Base-by-base conservation (phyloP, 2,888 invertebrate species). In the Hirtodrosophila histrioides region DNA sequence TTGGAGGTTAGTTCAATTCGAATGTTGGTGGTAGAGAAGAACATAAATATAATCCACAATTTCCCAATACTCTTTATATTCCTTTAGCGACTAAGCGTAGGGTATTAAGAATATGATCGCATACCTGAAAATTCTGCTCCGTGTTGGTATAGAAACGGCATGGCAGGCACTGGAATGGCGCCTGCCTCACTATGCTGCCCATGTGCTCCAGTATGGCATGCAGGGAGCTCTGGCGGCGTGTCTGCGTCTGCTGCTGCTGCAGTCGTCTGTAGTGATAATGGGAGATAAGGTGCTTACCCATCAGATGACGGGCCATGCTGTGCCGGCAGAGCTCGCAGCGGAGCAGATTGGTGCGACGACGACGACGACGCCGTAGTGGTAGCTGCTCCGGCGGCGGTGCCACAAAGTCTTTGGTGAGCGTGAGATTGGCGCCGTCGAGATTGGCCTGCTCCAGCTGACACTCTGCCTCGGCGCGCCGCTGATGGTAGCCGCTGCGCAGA, bases 71-170 rank as follows among this genome's bases (percentile, higher is more conserved):
- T 17, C 17, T 17, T 17, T 17, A 17, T 17, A 17, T 2, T 2
- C 17, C 17, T 17, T 17, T 17, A 17, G 17, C 17, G 17, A 17
- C 17, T n/a, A n/a, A 17, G 17, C 17, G 2, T 17, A 17, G 17
- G 17, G 17, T 17, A 17, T 17, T 17, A 17, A 17, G 17, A 17
- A 17, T 17, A 17, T 17, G 17, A 17, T 3, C 2, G n/a, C 43
- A 7, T 44, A 69, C 70, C 70, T 61, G 92, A 86, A 95, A 96
- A 55, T 93, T 93, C 50, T 93, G 93, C 66, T 94, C 93, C 84
- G 94, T 95, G 89, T 97, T 97, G 78, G 96, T 95, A 90, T 96
- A 98, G 91, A 96, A 98, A 60, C 94, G 94, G 89, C 98, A 98
- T 10, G 95, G 93, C 40, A 94, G 94, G 89, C 98, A 98, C 91